Conservation (phyloP, 2,888 invertebrate species). For the Chrysopilus asiliformis region DNA sequence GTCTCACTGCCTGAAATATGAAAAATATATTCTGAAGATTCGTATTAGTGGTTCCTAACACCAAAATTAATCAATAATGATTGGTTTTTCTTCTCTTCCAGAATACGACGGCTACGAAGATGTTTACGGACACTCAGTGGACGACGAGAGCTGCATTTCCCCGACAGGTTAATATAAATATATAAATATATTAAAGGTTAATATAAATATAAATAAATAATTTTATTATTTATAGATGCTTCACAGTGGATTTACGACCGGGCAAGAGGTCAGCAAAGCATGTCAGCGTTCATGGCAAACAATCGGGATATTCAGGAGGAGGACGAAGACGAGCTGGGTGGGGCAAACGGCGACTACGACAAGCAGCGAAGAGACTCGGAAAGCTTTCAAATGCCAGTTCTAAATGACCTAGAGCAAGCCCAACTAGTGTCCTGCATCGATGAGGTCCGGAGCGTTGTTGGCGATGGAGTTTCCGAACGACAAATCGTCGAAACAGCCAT, state of each 20-base stretch:
- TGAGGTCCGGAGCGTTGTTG: conserved; percentile 65
- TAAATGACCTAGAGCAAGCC: conserved; percentile 55
- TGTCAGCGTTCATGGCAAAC: conserved; percentile 55
- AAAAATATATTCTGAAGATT: too few relatives aligned
- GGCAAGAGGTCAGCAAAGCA: conserved; percentile 54
- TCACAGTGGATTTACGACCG: conserved; percentile 78
- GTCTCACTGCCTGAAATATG: too few relatives aligned
- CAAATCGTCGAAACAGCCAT: conserved; percentile 59
- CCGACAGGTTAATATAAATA: too few relatives aligned
- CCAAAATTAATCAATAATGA: too few relatives aligned
- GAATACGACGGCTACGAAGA: conserved; percentile 86
- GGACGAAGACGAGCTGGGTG: conserved; percentile 48
- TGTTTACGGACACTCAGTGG: conserved; percentile 86
- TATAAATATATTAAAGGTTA: too few relatives aligned
- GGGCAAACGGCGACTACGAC: conserved; percentile 38
- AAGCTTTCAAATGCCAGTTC: conserved; percentile 37
- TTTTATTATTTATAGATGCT: too few relatives aligned
- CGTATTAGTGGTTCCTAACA: too few relatives aligned
- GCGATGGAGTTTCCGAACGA: conserved; percentile 59
- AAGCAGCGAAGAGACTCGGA: conserved; percentile 31
- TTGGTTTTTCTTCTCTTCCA: conserved; percentile 28
- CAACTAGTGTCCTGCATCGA: conserved; percentile 73
- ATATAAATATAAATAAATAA: too few relatives aligned
- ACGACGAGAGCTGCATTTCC: conserved; percentile 83
- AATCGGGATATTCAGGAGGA: conserved; percentile 61